phyloP scores from a whole-genome alignment of 2,888 invertebrate genomes.

The Dromius quadrimaculatus region DNA sequence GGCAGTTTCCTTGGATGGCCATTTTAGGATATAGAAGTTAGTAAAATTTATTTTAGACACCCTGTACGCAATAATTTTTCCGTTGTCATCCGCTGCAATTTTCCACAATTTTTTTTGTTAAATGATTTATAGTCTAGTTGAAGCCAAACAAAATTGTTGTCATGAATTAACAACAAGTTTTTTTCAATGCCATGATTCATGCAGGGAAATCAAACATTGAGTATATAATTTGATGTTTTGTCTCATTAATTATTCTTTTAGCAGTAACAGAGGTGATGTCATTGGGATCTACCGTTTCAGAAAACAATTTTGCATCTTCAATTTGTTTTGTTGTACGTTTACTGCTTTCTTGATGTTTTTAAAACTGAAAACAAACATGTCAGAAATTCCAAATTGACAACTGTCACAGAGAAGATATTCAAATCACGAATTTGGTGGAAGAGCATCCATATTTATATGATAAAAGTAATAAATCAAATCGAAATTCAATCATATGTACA shows the following conservation, averaged over 20 bases:
- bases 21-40: slow-evolving; percentile 65
- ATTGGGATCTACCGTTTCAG: slow-evolving; percentile 22
- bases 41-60: too few species aligned
- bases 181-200: slow-evolving; percentile 12
- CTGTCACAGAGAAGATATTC: too few species aligned
- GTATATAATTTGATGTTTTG: not conserved
- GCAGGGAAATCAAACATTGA: not conserved
- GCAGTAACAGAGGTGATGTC: not conserved
- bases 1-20: slow-evolving; percentile 74
- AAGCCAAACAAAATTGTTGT: too few species aligned
- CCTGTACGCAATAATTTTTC: not conserved
- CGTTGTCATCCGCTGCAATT: not conserved
- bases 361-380: too few species aligned
- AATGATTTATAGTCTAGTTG: not conserved
- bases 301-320: not conserved
- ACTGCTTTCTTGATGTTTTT: too few species aligned
- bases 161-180: not conserved
- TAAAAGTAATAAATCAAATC: too few species aligned
- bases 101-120: not conserved
- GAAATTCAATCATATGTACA: too few species aligned
- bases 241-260: slow-evolving; percentile 16
- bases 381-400: too few species aligned
- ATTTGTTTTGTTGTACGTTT: slow-evolving; percentile 51
- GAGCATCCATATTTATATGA: too few species aligned
- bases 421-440: too few species aligned